Evolutionary conservation across 2,888 invertebrate genomes (phyloP).

Genomic region (Drepanosiphum platanoidis): DNA sequence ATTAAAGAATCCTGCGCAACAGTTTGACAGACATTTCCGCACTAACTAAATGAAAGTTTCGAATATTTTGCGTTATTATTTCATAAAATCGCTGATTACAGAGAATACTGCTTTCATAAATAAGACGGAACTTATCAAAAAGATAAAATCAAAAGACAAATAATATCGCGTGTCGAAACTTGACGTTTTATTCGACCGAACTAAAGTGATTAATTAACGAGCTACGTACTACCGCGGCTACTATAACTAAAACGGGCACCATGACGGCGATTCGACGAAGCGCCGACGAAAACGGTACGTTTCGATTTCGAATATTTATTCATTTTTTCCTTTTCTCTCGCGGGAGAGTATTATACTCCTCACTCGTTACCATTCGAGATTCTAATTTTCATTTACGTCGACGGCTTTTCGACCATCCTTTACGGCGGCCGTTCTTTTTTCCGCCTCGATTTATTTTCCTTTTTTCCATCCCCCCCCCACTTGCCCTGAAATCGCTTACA

Average conservation of each 20-base stretch:
- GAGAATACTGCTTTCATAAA: background rate
- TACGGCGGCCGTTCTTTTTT: too few species aligned
- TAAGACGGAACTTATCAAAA: background rate
- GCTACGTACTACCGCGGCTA: background rate
- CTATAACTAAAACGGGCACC: background rate
- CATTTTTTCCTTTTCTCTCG: too few species aligned
- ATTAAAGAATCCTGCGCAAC: conserved; percentile 35
- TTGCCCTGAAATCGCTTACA: background rate
- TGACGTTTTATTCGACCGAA: background rate
- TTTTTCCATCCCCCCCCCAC: too few species aligned
- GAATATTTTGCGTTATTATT: background rate
- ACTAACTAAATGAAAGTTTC: conserved; percentile 13
- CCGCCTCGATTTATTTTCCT: too few species aligned
- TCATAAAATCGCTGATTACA: background rate
- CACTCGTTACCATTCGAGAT: too few species aligned
- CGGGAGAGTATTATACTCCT: too few species aligned
- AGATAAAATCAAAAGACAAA: background rate
- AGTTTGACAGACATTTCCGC: conserved; percentile 23
- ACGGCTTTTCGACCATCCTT: too few species aligned
- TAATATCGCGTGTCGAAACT: background rate
- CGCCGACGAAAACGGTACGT: background rate
- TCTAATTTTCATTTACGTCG: too few species aligned
- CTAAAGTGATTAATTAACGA: background rate
- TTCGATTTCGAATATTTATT: background rate
- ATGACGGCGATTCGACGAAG: too few species aligned